phyloP scores from a whole-genome alignment of 2,888 invertebrate genomes.

The Limnephilus marmoratus region DNA sequence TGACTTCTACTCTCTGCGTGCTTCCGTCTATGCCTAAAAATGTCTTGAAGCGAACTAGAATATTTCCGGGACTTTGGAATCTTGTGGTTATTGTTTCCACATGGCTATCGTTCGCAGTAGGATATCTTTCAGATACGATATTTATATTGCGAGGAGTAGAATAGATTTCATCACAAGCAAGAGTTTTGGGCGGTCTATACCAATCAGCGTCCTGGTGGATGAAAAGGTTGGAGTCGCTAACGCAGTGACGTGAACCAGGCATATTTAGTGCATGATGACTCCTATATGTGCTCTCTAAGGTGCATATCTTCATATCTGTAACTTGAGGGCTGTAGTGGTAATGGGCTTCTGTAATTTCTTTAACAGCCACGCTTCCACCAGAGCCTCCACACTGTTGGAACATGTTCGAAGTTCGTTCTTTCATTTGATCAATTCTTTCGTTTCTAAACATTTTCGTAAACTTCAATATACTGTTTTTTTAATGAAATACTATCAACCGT shows the following conservation, averaged over 20 bases:
- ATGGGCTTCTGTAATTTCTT: slow-evolving; percentile 32
- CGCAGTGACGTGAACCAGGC: slow-evolving; percentile 54
- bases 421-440: slow-evolving; percentile 59
- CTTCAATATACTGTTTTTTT: background rate
- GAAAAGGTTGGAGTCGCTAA: slow-evolving; percentile 64
- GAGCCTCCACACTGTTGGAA: slow-evolving; percentile 62
- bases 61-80: slow-evolving; percentile 54
- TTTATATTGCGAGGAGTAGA: slow-evolving; percentile 48
- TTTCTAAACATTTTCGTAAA: slow-evolving; percentile 51
- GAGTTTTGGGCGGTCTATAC: slow-evolving; percentile 60
- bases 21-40: slow-evolving; percentile 60
- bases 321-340: slow-evolving; percentile 49
- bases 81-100: slow-evolving; percentile 60
- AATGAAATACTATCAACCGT: background rate
- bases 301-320: slow-evolving; percentile 62
- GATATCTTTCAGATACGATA: slow-evolving; percentile 54
- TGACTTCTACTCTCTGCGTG: slow-evolving; percentile 58
- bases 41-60: slow-evolving; percentile 59
- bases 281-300: slow-evolving; percentile 62
- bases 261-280: slow-evolving; percentile 18
- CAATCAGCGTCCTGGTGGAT: slow-evolving; percentile 63
- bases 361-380: slow-evolving; percentile 8
- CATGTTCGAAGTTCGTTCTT: slow-evolving; percentile 61
- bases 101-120: slow-evolving; percentile 43
- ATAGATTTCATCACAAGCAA: slow-evolving; percentile 35